Conservation (phyloP, 2,797 vertebrate species). For the Arctocebus calabarensis region DNA sequence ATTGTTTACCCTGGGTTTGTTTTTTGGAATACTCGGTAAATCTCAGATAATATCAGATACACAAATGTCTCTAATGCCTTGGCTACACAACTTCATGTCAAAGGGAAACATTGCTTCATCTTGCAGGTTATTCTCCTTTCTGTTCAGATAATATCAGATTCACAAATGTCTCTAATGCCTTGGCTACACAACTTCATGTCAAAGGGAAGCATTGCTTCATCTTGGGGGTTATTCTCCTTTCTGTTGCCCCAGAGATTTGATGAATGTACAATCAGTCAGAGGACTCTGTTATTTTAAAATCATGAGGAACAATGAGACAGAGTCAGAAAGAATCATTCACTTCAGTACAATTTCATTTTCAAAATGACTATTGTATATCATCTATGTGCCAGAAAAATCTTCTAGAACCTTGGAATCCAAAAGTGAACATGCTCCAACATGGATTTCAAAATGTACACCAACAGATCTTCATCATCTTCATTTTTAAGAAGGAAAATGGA, state of each 20-base stretch:
- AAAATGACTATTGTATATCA: neutral
- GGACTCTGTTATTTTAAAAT: neutral
- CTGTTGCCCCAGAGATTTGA: neutral
- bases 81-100: neutral
- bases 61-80: constrained; percentile 20
- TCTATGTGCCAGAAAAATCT: neutral
- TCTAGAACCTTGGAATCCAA: neutral
- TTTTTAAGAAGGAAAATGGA: neutral
- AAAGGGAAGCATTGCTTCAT: neutral
- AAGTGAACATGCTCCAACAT: neutral
- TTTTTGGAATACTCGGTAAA: neutral
- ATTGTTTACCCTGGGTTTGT: constrained; percentile 34
- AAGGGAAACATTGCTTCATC: neutral
- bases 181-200: neutral
- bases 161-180: constrained; percentile 11
- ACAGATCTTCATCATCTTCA: neutral
- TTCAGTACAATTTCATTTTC: constrained; percentile 20
- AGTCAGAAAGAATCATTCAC: neutral
- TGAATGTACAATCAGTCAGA: neutral
- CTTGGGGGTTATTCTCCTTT: neutral
- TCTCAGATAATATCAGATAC: neutral
- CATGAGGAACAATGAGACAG: neutral
- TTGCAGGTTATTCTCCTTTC: neutral
- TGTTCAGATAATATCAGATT: neutral
- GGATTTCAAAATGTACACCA: constrained; percentile 5